Evolutionary conservation across 2,113 vertebrate species (phyloP).

Genomic region (Stomatorhinus ivindoensis): DNA sequence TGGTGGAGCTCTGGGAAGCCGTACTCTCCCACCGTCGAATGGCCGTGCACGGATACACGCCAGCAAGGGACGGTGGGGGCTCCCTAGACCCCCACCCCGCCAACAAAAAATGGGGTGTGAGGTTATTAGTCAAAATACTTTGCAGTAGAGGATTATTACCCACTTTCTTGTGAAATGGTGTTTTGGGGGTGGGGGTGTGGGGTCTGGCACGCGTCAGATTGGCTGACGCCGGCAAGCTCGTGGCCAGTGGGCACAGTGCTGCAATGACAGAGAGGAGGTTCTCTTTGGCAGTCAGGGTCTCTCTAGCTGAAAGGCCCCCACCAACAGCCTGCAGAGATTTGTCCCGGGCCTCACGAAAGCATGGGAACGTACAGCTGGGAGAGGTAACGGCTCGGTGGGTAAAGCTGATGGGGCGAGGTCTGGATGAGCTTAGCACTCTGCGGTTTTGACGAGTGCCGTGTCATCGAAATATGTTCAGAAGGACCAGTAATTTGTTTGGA

Average conservation of each 20-base stretch:
- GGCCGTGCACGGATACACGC: neutral
- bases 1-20: neutral
- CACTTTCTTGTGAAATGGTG: conserved; percentile 28
- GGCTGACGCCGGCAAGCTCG: conserved; percentile 19
- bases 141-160: conserved; percentile 14
- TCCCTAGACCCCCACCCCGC: neutral
- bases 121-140: neutral
- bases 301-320: conserved; percentile 36
- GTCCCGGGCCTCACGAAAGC: conserved; percentile 21
- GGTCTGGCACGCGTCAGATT: conserved; percentile 30
- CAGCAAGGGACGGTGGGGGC: neutral
- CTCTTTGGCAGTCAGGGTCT: conserved; percentile 42
- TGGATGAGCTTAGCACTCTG: neutral
- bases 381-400: neutral
- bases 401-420: neutral
- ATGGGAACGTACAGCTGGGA: neutral
- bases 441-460: neutral
- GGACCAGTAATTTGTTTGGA: neutral
- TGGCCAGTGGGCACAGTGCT: conserved; percentile 31
- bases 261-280: conserved; percentile 41
- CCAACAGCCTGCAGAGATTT: conserved; percentile 28
- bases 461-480: neutral
- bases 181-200: neutral
- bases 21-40: neutral
- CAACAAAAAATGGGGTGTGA: neutral